These are phyloP conservation scores for Athrips mouffetella DNA, from an alignment of 2,888 invertebrate genomes.

Conservation along the genomic window DNA sequence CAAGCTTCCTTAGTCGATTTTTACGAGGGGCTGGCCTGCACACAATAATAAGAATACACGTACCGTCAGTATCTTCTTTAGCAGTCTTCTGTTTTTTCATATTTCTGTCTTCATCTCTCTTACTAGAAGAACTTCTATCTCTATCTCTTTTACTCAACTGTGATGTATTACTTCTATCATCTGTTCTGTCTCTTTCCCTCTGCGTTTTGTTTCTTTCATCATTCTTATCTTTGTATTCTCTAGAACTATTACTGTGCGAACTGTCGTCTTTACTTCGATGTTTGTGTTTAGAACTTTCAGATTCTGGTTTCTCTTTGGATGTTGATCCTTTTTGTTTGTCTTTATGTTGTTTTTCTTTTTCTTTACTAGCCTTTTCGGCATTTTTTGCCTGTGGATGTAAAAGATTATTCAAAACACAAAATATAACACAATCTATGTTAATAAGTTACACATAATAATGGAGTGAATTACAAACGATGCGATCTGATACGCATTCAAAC, in stretches of 20 bases:
- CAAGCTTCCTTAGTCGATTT: background rate
- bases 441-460: no score
- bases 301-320: constrained; percentile 6
- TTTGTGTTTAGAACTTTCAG: constrained; percentile 8
- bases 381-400: background rate
- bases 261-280: constrained; percentile 12
- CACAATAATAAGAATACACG: background rate
- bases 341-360: constrained; percentile 9
- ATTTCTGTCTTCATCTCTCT: constrained; percentile 6
- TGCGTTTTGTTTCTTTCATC: constrained; percentile 6
- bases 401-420: no score
- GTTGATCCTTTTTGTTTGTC: constrained; percentile 10
- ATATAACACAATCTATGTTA: no score
- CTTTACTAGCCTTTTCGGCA: constrained; percentile 17
- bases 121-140: background rate
- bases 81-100: background rate
- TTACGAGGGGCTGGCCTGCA: background rate
- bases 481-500: no score
- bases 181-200: background rate
- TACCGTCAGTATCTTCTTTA: constrained; percentile 3
- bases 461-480: no score
- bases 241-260: background rate
- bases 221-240: background rate
- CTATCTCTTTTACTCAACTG: constrained; percentile 7
- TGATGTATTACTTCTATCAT: constrained; percentile 4